Base-by-base conservation (phyloP, 2,797 vertebrate species). In the Pipistrellus kuhlii region DNA sequence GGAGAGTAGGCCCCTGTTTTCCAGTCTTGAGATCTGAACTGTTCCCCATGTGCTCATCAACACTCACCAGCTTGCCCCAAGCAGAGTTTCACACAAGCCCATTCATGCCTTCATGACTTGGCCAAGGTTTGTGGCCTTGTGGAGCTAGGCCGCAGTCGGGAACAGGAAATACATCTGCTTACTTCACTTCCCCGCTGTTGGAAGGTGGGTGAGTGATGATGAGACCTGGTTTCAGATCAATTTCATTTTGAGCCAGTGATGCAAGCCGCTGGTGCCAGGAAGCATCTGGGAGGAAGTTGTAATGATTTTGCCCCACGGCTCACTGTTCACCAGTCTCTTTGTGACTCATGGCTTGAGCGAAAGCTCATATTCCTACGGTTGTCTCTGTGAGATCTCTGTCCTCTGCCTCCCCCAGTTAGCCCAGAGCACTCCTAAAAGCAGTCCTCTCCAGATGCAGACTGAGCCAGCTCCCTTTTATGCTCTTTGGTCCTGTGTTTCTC, bases 231-330 rank as follows among this genome's bases (percentile, higher is more conserved):
- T 96, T 95, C 14, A 3, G 69, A 89, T 88, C 86, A 72, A 27
- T 92, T 85, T 85, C 51, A 23, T 75, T 89, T 88, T 76, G 93
- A 96, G 85, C 66, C 30, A 32, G 59, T 83, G 87, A 82, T 78
- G 35, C 46, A 78, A 94, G 77, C 86, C 44, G 8, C 57, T 1
- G 57, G 69, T 96, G 64, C 92, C 95, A 93, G 95, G 94, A 97
- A 95, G 88, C 81, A 15, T 69, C 69, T 32, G 75, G 89, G 69
- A 80, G 69, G 96, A 96, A 90, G 55, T 32, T 55, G 75, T 85
- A 85, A 87, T 86, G 44, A 30, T 90, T 30, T 69, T 66, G 87
- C 94, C 91, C 38, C 23, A 12, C 80, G 87, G 91, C 66, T 88
- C 68, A 72, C 62, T 5, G 0, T 69, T 89, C 68, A 64, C 68